phyloP scores from a whole-genome alignment of 2,888 invertebrate genomes.

The Caenorhabditis sinica region DNA sequence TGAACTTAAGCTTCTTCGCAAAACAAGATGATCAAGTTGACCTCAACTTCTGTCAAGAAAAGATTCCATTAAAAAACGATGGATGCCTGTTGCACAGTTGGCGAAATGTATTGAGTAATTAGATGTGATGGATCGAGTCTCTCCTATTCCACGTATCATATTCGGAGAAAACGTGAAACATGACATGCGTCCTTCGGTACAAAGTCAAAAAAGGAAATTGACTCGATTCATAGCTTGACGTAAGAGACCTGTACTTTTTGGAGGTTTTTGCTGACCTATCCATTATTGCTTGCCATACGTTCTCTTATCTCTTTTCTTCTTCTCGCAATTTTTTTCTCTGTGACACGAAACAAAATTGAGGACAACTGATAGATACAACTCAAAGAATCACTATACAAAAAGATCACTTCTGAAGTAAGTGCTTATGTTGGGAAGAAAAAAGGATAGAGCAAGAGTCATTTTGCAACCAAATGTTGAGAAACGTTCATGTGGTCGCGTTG shows the following conservation, averaged over 20 bases:
- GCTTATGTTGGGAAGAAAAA: neutral
- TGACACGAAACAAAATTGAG: conserved; percentile 32
- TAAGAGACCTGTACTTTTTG: conserved; percentile 33
- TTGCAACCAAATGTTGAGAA: neutral
- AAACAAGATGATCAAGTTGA: neutral
- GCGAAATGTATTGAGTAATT: conserved; percentile 33
- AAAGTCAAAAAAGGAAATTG: conserved; percentile 23
- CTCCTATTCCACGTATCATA: neutral
- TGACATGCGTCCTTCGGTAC: conserved; percentile 11
- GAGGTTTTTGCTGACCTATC: conserved; percentile 53
- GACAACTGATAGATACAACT: conserved; percentile 38
- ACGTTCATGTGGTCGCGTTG: conserved; percentile 14
- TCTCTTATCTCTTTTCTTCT: conserved; percentile 52
- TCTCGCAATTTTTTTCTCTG: neutral
- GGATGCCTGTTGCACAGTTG: conserved; percentile 47
- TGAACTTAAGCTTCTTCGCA: neutral
- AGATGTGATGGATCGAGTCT: neutral
- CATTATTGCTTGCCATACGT: conserved; percentile 43
- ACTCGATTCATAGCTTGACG: conserved; percentile 43
- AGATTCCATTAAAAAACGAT: conserved; percentile 37
- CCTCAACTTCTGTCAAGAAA: neutral
- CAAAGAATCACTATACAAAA: conserved; percentile 48
- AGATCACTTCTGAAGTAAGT: conserved; percentile 24
- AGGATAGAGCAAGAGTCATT: conserved; percentile 13
- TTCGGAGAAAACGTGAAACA: neutral